Base-by-base conservation (phyloP, 1,140 invertebrate species). In the Drosophila trapezifrons region DNA sequence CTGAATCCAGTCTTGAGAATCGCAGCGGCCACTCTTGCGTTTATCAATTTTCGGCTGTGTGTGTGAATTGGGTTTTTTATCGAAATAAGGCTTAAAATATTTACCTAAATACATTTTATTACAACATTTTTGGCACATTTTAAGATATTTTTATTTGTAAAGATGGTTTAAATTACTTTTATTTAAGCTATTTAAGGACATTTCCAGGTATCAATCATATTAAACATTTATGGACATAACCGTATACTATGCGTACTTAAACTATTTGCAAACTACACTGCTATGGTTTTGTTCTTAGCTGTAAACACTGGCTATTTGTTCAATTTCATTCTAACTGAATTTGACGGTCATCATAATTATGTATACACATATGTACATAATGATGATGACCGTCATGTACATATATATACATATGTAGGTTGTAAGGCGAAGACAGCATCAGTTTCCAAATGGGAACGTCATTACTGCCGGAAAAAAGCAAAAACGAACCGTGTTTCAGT, bases 321-420 rank as follows among this genome's bases (percentile, higher is more conserved):
- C 13, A 35, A 18, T 5, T 49, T 60, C 6, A 13, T 62, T 37
- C 57, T 12, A 32, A 17, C 22, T 40, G n/a, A 20, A 25, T 60
- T 73, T 72, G 46, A 54, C 82, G 71, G 82, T 86, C 87, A 87
- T 90, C 87, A 90, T 90, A 82, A 90, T 90, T 90, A n/a, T n/a
- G n/a, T n/a, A n/a, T n/a, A n/a, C n/a, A n/a, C n/a, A n/a, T n/a
- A n/a, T n/a, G n/a, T n/a, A n/a, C n/a, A n/a, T n/a, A n/a, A n/a
- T n/a, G n/a, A n/a, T n/a, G n/a, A n/a, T n/a, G n/a, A n/a, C n/a
- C n/a, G n/a, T n/a, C n/a, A n/a, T n/a, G n/a, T n/a, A n/a, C n/a
- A 32, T 18, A n/a, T 29, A 29, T 9, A 10, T 29, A 29, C 37
- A 7, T 0, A 13, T 35, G 49, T 37, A 81, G 78, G 82, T 90